Conservation (phyloP, 64 coral and sea anemone species). For the Trachythela sp. region DNA sequence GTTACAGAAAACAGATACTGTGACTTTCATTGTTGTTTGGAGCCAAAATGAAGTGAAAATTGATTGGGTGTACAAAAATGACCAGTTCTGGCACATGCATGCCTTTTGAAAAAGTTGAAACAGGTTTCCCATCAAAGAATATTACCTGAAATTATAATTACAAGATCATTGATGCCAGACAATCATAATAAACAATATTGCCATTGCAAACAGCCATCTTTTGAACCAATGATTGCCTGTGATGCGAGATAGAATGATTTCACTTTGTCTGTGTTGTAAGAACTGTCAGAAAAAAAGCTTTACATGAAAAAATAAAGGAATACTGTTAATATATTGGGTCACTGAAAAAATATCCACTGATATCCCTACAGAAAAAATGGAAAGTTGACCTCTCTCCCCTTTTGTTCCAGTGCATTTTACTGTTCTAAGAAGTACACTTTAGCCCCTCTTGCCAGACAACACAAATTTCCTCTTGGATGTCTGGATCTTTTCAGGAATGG, state of each 20-base stretch:
- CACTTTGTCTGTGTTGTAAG: too few species aligned
- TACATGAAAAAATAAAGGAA: too few species aligned
- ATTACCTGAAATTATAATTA: neutral
- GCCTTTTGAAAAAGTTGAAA: neutral
- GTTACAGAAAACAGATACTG: constrained; percentile 45
- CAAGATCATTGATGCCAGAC: neutral
- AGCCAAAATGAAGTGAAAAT: neutral
- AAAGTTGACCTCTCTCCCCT: too few species aligned
- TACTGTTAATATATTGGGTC: too few species aligned
- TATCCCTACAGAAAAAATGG: too few species aligned
- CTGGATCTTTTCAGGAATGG: too few species aligned
- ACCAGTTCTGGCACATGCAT: neutral
- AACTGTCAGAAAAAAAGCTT: too few species aligned
- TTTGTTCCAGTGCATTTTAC: too few species aligned
- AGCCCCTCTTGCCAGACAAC: too few species aligned
- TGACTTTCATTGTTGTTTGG: constrained; percentile 58
- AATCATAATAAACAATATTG: neutral
- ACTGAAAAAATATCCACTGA: too few species aligned
- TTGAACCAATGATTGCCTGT: neutral
- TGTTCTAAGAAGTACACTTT: too few species aligned
- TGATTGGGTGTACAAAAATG: neutral
- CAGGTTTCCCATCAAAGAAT: neutral
- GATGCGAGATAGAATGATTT: neutral
- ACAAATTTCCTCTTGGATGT: too few species aligned
- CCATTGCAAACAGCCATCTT: neutral